Conservation (phyloP, 2,113 vertebrate genomes). For the Brachionichthys hirsutus region DNA sequence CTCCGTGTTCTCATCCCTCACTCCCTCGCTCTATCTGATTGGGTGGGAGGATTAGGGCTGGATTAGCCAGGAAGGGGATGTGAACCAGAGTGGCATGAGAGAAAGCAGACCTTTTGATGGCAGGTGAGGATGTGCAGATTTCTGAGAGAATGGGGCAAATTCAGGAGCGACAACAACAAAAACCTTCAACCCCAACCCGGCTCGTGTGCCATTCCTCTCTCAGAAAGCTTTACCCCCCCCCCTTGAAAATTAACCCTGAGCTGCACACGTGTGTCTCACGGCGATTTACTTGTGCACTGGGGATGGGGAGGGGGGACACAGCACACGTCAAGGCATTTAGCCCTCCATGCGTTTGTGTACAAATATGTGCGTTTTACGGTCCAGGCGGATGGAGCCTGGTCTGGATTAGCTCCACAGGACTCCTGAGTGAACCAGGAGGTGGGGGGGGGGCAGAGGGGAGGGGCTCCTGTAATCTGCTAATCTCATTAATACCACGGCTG, state of each 20-base stretch:
- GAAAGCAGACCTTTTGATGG: conserved; percentile 10
- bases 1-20: conserved; percentile 42
- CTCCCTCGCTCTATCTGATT: conserved; percentile 52
- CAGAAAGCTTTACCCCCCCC: not conserved
- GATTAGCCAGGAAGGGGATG: conserved; percentile 51
- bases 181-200: not conserved
- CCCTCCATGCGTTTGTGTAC: not conserved
- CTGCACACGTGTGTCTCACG: conserved; percentile 22
- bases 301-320: not conserved
- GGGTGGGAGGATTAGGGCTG: conserved; percentile 54
- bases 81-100: not conserved
- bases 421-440: conserved; percentile 37
- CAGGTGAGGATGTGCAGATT: conserved; percentile 29
- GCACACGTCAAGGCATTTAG: conserved; percentile 19
- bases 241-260: not conserved
- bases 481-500: conserved; percentile 73
- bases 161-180: conserved; percentile 19
- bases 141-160: conserved; percentile 28
- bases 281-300: not conserved
- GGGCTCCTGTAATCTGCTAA: conserved; percentile 74
- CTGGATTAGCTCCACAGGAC: conserved; percentile 57
- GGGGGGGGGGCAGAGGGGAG: conserved; percentile 27
- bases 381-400: conserved; percentile 18
- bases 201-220: conserved; percentile 7
- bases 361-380: conserved; percentile 8